Evolutionary conservation across 2,797 vertebrate genomes (phyloP), one percentile per base, ranked within the genome.

Genomic region (Aviceda leuphotes): DNA sequence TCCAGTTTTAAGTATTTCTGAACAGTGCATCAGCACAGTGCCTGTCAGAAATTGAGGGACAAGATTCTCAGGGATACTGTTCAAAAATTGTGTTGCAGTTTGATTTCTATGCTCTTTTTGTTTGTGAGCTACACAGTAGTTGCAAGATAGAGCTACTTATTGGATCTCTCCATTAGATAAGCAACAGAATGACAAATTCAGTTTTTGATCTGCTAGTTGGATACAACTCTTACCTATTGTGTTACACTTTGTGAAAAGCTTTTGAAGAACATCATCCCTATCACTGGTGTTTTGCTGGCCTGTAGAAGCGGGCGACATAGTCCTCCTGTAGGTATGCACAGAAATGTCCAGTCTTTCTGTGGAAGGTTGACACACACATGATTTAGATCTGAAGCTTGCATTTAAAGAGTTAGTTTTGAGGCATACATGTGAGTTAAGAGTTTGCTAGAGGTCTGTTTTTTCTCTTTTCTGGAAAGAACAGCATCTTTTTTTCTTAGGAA

Each of bases 211-310:
- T 33, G 2, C 24, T 52, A 24, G 21, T 70, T 31, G 0, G 4
- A 35, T 73, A 56, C 9, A 55, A 15, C 24, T 17, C 49, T 56
- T 61, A 30, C 0, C 26, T 65, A 63, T n/a, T 9, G 16, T 24
- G 5, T 81, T 65, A 61, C 0, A 3, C 8, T 61, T 76, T 59
- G 41, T 77, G 50, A 55, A 52, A 67, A 74, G 11, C 50, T 84
- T 52, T 73, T 33, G 31, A 56, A 46, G 39, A 74, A 4, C 3
- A 8, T 47, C 8, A 25, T n/a, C 19, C 0, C 0, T 50, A 11
- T 24, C 3, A 5, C 2, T 37, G 28, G 10, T 43, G 7, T 55
- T 49, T 28, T 80, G 17, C 35, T 89, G 44, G 12, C 14, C 33
- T 47, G 49, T 37, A 28, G 58, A 54, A 77, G 15, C 20, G 43